phyloP scores from a whole-genome alignment of 2,888 invertebrate species.

The Cephus pulcher region DNA sequence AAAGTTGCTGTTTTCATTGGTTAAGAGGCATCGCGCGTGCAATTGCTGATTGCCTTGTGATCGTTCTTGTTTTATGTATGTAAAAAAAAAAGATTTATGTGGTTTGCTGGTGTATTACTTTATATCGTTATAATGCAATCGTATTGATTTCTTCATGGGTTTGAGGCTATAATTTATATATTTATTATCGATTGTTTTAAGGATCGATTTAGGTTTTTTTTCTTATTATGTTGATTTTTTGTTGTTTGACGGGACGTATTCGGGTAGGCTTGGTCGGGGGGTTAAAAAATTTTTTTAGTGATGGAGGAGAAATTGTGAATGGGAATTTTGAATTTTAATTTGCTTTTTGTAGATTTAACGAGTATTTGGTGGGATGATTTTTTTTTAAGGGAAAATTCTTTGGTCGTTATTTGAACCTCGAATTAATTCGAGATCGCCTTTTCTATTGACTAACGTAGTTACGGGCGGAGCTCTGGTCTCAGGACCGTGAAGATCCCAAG shows the following conservation, averaged over 20 bases:
- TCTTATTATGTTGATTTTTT: no score
- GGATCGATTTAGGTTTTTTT: no score
- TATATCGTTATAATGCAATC: background rate
- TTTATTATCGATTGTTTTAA: no score
- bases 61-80: background rate
- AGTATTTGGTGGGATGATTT: no score
- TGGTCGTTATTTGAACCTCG: background rate
- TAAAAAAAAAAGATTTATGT: background rate
- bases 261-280: no score
- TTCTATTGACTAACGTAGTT: background rate
- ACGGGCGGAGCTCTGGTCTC: background rate
- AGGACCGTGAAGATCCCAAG: slow-evolving; percentile 5
- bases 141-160: background rate
- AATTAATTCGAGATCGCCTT: background rate
- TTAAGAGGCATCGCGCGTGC: background rate
- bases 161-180: background rate
- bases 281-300: no score
- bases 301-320: no score
- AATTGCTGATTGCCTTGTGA: background rate
- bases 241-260: no score
- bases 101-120: background rate
- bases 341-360: no score
- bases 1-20: background rate
- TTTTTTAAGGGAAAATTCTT: background rate
- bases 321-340: no score